A percentile compares a stretch with the other conserved stretches of the same genome.
phyloP scores from a whole-genome alignment of 2,888 invertebrate species.

The Coecobrya sp. region DNA sequence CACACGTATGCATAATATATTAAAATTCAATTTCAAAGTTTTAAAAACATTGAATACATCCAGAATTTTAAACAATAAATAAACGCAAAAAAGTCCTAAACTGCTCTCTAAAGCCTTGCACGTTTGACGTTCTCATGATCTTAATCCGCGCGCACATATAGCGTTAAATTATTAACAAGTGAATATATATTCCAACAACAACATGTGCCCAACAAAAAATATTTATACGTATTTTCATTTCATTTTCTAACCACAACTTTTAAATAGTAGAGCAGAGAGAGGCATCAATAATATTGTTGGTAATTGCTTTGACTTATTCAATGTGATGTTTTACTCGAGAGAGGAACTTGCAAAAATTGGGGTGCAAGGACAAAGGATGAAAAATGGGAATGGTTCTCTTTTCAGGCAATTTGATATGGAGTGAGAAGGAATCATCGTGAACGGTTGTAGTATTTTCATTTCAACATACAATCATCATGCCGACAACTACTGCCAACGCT shows the following conservation, averaged over 20 bases:
- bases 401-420: slow-evolving; percentile 37
- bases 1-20: neutral
- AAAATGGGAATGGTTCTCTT: slow-evolving; percentile 54
- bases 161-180: neutral
- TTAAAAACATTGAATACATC: neutral
- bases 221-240: neutral
- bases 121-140: slow-evolving; percentile 60
- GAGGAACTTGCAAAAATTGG: slow-evolving; percentile 61
- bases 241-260: neutral
- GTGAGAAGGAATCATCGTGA: slow-evolving; percentile 22
- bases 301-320: slow-evolving; percentile 44
- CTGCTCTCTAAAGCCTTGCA: neutral
- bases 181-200: neutral
- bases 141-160: slow-evolving; percentile 33
- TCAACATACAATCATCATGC: slow-evolving; percentile 16
- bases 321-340: neutral
- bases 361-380: slow-evolving; percentile 72
- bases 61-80: slow-evolving; percentile 58
- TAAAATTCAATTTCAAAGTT: slow-evolving; percentile 18
- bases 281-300: slow-evolving; percentile 11
- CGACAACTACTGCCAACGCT: slow-evolving; percentile 40
- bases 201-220: neutral
- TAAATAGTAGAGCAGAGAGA: neutral
- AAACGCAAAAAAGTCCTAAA: slow-evolving; percentile 25
- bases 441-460: neutral